Percentiles rank a stretch among this genome's conserved stretches.
Conservation (phyloP, 2,888 invertebrate genomes). For the Tachina lurida region DNA sequence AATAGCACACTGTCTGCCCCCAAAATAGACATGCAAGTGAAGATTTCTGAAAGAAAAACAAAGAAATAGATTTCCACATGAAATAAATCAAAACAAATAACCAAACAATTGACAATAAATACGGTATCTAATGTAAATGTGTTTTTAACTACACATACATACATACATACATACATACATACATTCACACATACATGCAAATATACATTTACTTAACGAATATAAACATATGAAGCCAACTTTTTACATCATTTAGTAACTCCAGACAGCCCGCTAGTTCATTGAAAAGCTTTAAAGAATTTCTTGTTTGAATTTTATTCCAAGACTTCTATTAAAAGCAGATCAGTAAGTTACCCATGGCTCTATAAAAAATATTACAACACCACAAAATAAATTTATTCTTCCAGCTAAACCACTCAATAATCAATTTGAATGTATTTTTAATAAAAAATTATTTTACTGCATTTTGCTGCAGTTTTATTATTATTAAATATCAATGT, state of each 20-base stretch:
- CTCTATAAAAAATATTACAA: too few relatives aligned
- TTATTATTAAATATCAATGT: too few relatives aligned
- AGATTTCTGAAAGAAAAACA: conserved; percentile 46
- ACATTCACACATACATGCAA: neutral
- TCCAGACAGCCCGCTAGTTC: neutral
- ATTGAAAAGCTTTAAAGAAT: neutral
- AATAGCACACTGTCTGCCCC: neutral
- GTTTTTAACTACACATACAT: conserved; percentile 4
- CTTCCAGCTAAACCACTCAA: too few relatives aligned
- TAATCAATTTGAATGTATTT: too few relatives aligned
- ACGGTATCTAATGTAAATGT: conserved; percentile 30
- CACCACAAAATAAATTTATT: too few relatives aligned
- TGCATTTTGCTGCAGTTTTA: too few relatives aligned
- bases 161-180: neutral
- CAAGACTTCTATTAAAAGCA: too few relatives aligned
- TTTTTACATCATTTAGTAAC: conserved; percentile 19
- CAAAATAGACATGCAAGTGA: neutral
- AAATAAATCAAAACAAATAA: conserved; percentile 73
- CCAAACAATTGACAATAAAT: conserved; percentile 70
- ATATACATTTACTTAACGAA: neutral
- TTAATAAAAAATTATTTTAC: too few relatives aligned
- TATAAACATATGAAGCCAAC: conserved; percentile 10
- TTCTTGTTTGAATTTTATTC: too few relatives aligned
- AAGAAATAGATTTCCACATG: conserved; percentile 65
- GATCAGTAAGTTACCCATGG: too few relatives aligned